Evolutionary conservation across 2,113 vertebrate species (phyloP).

Genomic region (Sminthopsis crassicaudata): DNA sequence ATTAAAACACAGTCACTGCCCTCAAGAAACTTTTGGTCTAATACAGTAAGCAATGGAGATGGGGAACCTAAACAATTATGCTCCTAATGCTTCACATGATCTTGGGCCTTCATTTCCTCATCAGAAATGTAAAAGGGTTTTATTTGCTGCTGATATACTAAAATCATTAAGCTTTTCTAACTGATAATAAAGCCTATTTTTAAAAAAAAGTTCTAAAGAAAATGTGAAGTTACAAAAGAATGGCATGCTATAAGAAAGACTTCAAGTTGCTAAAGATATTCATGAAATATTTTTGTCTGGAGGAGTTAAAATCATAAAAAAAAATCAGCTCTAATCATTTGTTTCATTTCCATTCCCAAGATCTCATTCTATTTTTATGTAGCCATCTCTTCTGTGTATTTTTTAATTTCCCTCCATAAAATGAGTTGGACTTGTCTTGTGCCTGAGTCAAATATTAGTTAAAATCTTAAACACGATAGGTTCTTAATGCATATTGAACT

Average conservation of each 20-base stretch:
- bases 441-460: not conserved
- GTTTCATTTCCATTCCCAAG: not conserved
- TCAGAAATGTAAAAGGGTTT: not conserved
- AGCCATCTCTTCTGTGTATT: not conserved
- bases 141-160: not conserved
- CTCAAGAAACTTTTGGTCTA: not conserved
- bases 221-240: not conserved
- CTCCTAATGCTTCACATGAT: not conserved
- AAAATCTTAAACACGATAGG: not conserved
- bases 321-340: not conserved
- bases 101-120: not conserved
- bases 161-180: not conserved
- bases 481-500: not conserved
- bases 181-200: not conserved
- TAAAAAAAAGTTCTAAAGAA: not conserved
- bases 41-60: not conserved
- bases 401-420: not conserved
- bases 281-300: not conserved
- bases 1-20: not conserved
- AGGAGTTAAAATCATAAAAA: not conserved
- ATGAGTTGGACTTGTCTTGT: conserved; percentile 17
- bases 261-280: not conserved
- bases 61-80: not conserved
- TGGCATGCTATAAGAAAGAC: not conserved
- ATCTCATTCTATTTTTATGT: not conserved